Base-by-base conservation (phyloP, 1,140 invertebrate genomes). In the Drosophila parabipectinata region DNA sequence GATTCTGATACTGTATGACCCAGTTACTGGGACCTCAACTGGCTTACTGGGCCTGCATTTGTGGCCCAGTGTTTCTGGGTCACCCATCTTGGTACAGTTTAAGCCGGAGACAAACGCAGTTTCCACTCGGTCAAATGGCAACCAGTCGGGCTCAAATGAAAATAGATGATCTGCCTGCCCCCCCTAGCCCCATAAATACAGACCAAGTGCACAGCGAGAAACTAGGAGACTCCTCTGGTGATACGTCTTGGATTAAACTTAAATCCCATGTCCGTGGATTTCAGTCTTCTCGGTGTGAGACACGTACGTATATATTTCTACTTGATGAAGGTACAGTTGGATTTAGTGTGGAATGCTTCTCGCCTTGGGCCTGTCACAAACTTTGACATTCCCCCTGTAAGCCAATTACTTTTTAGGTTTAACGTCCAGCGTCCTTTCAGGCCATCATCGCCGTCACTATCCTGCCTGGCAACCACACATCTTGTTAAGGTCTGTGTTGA, bases 341-440 rank as follows among this genome's bases (percentile, higher is more conserved):
- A 32, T 7, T 34, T 8, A 15, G 62, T 63, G 63, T 63, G 52
- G 18, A 50, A 7, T 52, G 55, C 41, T 51, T 56, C 30, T 52
- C 34, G 61, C 50, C 53, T 32, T 28, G 60, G 26, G 48, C 45
- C 62, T 77, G 68, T 60, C 55, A 66, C 51, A 72, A 67, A 78
- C 28, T 72, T 78, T 78, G 74, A 87, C 84, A 81, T 78, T 68
- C 81, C 72, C 32, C 69, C 80, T 77, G 73, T 85, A 87, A 85
- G 82, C 82, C 82, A 85, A 85, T 85, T 85, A 85, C 81, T 82
- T 81, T 69, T 76, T 45, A 51, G 62, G 73, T 53, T 64, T 44
- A 54, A 66, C 26, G 39, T 51, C 62, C 60, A 53, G 45, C 30
- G 41, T 12, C 41, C 48, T 44, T 30, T 51, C 44, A 26, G 41